phyloP scores from a whole-genome alignment of 2,888 invertebrate species.

The Hedya salicella region DNA sequence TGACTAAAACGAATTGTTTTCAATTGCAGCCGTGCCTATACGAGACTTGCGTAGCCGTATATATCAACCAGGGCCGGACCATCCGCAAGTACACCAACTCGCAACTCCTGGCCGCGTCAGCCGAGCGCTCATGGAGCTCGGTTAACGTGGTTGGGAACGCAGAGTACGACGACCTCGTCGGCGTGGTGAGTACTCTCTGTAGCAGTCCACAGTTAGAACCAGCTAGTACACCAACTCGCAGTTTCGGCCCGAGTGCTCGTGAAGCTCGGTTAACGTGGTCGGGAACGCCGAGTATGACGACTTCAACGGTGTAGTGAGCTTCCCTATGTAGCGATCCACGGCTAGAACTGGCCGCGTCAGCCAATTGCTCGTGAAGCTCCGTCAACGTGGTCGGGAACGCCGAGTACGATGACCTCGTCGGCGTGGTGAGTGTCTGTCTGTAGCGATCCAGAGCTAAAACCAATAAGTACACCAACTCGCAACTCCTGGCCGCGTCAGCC shows the following conservation, averaged over 20 bases:
- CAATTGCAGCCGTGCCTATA: slow-evolving; percentile 83
- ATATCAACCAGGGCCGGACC: slow-evolving; percentile 61
- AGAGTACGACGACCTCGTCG: slow-evolving; percentile 28
- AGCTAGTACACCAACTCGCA: too few species aligned
- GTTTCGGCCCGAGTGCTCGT: background rate
- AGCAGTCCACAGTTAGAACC: background rate
- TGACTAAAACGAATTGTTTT: too few species aligned
- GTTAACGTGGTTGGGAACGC: slow-evolving; percentile 49
- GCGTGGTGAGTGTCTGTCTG: slow-evolving; percentile 19
- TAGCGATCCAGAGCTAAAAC: background rate
- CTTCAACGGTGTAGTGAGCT: slow-evolving; percentile 27
- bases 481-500: slow-evolving; percentile 59
- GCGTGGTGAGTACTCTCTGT: slow-evolving; percentile 20
- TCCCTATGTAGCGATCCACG: background rate
- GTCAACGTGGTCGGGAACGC: slow-evolving; percentile 50
- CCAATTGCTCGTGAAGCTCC: slow-evolving; percentile 69
- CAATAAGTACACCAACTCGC: slow-evolving; percentile 65
- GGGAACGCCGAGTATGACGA: slow-evolving; percentile 37
- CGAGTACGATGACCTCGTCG: slow-evolving; percentile 30
- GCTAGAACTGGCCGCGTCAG: slow-evolving; percentile 54
- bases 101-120: slow-evolving; percentile 59
- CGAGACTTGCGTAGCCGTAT: slow-evolving; percentile 81
- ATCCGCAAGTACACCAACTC: slow-evolving; percentile 71
- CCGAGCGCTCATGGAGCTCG: slow-evolving; percentile 69
- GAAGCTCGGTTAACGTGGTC: slow-evolving; percentile 48